phyloP scores from a whole-genome alignment of 2,888 invertebrate genomes.

The Zootermopsis nevadensis region DNA sequence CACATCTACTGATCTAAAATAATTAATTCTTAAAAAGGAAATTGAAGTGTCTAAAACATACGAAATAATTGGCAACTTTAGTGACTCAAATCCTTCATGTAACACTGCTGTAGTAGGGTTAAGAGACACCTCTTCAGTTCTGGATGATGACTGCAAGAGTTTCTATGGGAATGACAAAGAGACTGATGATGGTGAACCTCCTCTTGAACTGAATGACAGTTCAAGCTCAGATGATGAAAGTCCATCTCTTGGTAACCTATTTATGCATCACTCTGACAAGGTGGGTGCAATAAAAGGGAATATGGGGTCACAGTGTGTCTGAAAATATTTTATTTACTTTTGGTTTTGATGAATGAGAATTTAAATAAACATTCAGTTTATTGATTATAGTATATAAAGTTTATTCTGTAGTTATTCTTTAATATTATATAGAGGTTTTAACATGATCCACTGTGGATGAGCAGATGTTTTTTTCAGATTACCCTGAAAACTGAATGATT shows the following conservation, averaged over 20 bases:
- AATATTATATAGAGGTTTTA: no score
- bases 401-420: no score
- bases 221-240: slow-evolving; percentile 63
- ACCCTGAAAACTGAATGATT: no score
- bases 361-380: neutral
- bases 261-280: slow-evolving; percentile 49
- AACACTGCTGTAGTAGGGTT: slow-evolving; percentile 42
- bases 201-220: slow-evolving; percentile 58
- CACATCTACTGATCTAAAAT: slow-evolving; percentile 47
- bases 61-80: slow-evolving; percentile 57
- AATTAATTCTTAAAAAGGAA: slow-evolving; percentile 57
- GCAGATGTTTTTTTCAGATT: slow-evolving; percentile 49
- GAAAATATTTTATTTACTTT: no score
- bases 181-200: slow-evolving; percentile 70
- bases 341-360: no score
- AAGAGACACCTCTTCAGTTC: slow-evolving; percentile 52
- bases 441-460: slow-evolving; percentile 30
- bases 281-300: slow-evolving; percentile 49
- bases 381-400: neutral
- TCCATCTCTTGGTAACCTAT: slow-evolving; percentile 44
- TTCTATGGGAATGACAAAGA: slow-evolving; percentile 73
- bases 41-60: slow-evolving; percentile 57
- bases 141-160: slow-evolving; percentile 65
- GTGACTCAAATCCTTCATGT: slow-evolving; percentile 48
- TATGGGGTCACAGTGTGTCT: no score